These are phyloP conservation scores for Lapara coniferarum DNA, from an alignment of 2,888 invertebrate species.

Conservation along the genomic window DNA sequence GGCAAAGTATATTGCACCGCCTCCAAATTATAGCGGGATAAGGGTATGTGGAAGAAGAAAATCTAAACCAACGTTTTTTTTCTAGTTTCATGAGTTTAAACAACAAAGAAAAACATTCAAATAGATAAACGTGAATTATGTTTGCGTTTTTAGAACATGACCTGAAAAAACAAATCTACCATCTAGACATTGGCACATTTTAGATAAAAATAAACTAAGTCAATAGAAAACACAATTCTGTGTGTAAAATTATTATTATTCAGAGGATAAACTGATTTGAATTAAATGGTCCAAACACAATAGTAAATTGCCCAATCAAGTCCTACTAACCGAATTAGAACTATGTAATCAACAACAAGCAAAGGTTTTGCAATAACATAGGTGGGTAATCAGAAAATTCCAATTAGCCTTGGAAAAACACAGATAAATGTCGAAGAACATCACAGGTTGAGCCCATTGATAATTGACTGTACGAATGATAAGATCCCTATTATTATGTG, in stretches of 20 bases:
- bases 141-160: conserved; percentile 10
- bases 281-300: neutral
- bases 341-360: conserved; percentile 18
- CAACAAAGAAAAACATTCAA: neutral
- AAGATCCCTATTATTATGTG: conserved; percentile 59
- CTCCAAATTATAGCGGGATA: no score
- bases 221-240: neutral
- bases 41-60: no score
- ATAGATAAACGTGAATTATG: neutral
- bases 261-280: neutral
- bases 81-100: no score
- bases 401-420: conserved; percentile 24
- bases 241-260: neutral
- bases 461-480: conserved; percentile 47
- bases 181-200: conserved; percentile 7
- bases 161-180: conserved; percentile 1
- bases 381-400: conserved; percentile 10
- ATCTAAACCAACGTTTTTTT: neutral
- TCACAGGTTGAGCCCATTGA: conserved; percentile 12
- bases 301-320: neutral
- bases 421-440: conserved; percentile 22
- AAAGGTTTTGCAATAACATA: conserved; percentile 38
- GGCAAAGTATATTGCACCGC: no score
- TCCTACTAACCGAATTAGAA: neutral
- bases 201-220: neutral